Evolutionary conservation across 2,888 invertebrate genomes (phyloP), one percentile per base, ranked within the genome.

Genomic region (Sesia bembeciformis): DNA sequence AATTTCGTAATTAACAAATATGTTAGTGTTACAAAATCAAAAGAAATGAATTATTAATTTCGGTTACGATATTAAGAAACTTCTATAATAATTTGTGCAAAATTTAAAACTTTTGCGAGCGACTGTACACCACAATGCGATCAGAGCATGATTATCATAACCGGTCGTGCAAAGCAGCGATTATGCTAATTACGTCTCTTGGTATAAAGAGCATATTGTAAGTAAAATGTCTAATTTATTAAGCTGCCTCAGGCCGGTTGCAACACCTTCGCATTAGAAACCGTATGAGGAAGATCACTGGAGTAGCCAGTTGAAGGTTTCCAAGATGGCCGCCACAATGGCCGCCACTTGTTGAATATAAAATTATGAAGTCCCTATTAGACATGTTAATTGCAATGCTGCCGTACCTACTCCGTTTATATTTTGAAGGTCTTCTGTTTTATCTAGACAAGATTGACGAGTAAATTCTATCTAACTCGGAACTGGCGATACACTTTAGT

Each of bases 151-250:
- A 74, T 79, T 78, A 79, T 59, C 78, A 79, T 78, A 83, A 83
- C 82, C 71, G 72, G 82, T 78, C 67, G 63, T 61, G 63, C 62
- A 62, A 63, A 70, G 70, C 72, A 65, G 65, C 68, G 70, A 78
- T 79, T 79, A 81, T 79, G 76, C 60, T 77, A 78, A 82, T 80
- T 74, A 70, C 66, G 64, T 63, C 67, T 72, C 66, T 63, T 62
- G 61, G 66, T 70, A 67, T 70, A 69, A 72, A 72, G 70, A 74
- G 65, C 70, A 68, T 68, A 78, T 72, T 74, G 72, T 73, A 63
- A 71, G 72, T 76, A 73, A 78, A 76, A 75, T 76, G 66, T 67
- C 64, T 70, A 71, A 76, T 77, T 78, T 76, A 78, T 76, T 66
- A 64, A 65, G 64, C 64, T 56, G 56, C 54, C 57, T 61, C 56